phyloP scores from a whole-genome alignment of 2,888 invertebrate genomes.

The Dasypogon diadema region DNA sequence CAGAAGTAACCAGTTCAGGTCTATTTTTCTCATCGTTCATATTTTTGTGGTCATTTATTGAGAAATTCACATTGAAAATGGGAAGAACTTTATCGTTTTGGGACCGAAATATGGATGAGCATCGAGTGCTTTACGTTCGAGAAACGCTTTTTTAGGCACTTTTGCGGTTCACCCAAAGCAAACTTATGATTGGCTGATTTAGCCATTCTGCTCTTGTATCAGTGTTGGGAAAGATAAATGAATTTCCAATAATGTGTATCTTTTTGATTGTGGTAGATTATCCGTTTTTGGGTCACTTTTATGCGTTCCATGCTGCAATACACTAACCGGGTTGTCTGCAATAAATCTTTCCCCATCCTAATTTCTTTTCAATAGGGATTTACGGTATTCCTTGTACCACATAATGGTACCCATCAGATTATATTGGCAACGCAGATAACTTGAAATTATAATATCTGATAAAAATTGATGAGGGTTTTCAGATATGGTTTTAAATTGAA shows the following conservation, averaged over 20 bases:
- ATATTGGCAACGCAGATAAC: no score
- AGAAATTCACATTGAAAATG: slow-evolving; percentile 47
- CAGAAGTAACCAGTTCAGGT: slow-evolving; percentile 15
- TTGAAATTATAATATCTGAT: no score
- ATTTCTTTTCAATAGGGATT: background rate
- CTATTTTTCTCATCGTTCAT: slow-evolving; percentile 39
- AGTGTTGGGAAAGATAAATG: slow-evolving; percentile 3
- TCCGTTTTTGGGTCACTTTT: background rate
- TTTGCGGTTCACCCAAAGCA: slow-evolving; percentile 30
- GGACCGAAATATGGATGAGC: slow-evolving; percentile 39
- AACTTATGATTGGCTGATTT: slow-evolving; percentile 24
- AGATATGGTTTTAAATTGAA: no score
- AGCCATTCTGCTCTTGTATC: slow-evolving; percentile 16
- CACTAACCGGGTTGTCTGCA: slow-evolving; percentile 3
- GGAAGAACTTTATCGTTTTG: slow-evolving; percentile 48
- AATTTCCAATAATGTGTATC: background rate
- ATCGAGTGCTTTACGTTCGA: background rate
- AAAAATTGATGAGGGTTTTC: no score
- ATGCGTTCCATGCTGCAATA: slow-evolving; percentile 9
- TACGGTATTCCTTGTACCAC: no score
- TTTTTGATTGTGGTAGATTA: background rate
- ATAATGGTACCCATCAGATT: no score
- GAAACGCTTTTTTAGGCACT: slow-evolving; percentile 47
- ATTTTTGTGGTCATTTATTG: slow-evolving; percentile 47
- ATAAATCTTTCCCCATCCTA: slow-evolving; percentile 1